Evolutionary conservation across 2,888 invertebrate genomes (phyloP).

Genomic region (Aphidoletes aphidimyza): DNA sequence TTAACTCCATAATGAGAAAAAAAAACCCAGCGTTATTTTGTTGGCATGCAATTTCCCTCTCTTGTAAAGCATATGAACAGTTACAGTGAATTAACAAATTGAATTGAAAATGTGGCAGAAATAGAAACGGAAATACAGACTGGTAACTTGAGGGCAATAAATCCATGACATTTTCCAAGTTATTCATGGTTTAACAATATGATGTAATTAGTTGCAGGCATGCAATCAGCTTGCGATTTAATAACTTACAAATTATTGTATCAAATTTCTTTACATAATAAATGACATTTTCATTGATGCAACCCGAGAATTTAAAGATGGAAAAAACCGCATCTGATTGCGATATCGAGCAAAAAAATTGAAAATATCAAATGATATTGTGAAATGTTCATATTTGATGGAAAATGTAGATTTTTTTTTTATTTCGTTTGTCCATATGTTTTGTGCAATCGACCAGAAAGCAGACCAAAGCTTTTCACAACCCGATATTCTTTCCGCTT

Average conservation of each 20-base stretch:
- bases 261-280: not conserved
- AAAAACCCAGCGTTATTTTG: too few species aligned
- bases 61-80: not conserved
- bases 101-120: not conserved
- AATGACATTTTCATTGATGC: not conserved
- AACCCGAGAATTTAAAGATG: not conserved
- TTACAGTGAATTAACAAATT: not conserved
- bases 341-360: not conserved
- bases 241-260: constrained; percentile 28
- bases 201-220: not conserved
- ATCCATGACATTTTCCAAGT: not conserved
- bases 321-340: not conserved
- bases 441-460: constrained; percentile 1
- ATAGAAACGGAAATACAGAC: not conserved
- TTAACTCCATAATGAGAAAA: too few species aligned
- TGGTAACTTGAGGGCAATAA: not conserved
- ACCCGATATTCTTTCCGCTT: too few species aligned
- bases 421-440: not conserved
- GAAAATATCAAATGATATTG: not conserved
- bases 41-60: too few species aligned
- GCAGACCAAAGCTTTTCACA: not conserved
- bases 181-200: not conserved
- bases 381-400: not conserved
- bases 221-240: not conserved
- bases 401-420: not conserved